Percentiles rank a stretch among this genome's conserved stretches.
Conservation (phyloP, 1,140 invertebrate species). For the Hermetia illucens region DNA sequence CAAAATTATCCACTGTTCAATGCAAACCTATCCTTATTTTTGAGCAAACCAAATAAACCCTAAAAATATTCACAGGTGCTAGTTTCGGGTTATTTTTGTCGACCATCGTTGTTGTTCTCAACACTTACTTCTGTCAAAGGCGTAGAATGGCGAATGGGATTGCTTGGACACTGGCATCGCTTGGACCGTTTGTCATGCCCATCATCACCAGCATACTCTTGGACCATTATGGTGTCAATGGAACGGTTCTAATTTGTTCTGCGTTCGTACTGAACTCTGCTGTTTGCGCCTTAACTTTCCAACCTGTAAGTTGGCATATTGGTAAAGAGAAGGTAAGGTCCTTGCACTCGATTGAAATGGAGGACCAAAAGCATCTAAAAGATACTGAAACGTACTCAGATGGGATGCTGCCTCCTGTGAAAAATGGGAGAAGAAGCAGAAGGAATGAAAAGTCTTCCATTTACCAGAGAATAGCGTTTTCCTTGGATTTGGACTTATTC, state of each 20-base stretch:
- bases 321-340: slow-evolving; percentile 19
- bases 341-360: slow-evolving; percentile 15
- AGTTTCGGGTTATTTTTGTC: slow-evolving; percentile 37
- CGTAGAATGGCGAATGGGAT: slow-evolving; percentile 34
- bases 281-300: slow-evolving; percentile 38
- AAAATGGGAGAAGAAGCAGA: slow-evolving; percentile 14
- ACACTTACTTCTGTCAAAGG: slow-evolving; percentile 36
- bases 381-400: neutral
- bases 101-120: slow-evolving; percentile 34
- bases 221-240: slow-evolving; percentile 38
- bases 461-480: slow-evolving; percentile 35
- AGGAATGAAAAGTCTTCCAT: slow-evolving; percentile 33
- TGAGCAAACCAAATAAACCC: too few relatives aligned
- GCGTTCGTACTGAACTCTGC: slow-evolving; percentile 40
- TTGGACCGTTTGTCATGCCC: slow-evolving; percentile 35
- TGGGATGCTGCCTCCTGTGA: slow-evolving; percentile 15
- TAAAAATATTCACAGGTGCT: slow-evolving; percentile 32
- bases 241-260: slow-evolving; percentile 39
- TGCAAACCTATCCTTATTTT: too few relatives aligned
- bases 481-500: slow-evolving; percentile 50
- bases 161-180: slow-evolving; percentile 34
- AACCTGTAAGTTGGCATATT: slow-evolving; percentile 45
- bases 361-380: neutral
- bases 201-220: too few relatives aligned
- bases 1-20: too few relatives aligned